Percentiles rank a stretch among this genome's conserved stretches.
Evolutionary conservation across 2,113 vertebrate genomes (phyloP).

Genomic region (Heliornis fulica): DNA sequence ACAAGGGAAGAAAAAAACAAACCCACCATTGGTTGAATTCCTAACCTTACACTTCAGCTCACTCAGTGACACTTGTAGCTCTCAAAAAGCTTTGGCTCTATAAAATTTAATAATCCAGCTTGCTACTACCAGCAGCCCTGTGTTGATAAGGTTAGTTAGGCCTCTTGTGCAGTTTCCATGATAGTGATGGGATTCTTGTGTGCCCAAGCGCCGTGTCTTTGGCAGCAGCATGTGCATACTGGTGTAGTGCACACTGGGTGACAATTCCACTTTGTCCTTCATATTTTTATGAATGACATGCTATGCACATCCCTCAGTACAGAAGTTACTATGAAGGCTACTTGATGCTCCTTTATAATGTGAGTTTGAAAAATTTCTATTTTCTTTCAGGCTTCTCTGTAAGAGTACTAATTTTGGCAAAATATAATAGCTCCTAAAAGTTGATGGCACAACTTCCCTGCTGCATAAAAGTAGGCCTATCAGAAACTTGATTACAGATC

Average conservation of each 20-base stretch:
- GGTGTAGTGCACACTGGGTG: too few species aligned
- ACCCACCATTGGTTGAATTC: background rate
- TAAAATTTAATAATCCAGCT: background rate
- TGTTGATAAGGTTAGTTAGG: background rate
- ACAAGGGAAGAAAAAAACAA: background rate
- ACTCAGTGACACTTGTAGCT: background rate
- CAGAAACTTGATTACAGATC: background rate
- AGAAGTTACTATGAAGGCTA: background rate
- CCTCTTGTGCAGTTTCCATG: background rate
- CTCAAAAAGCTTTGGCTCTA: background rate
- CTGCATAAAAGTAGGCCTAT: background rate
- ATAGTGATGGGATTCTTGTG: background rate
- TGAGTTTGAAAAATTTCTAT: background rate
- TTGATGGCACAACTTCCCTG: background rate
- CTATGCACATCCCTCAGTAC: rapidly evolving
- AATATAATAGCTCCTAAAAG: background rate
- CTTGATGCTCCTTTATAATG: background rate
- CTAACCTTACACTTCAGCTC: background rate
- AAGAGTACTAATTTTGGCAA: background rate
- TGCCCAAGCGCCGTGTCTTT: background rate
- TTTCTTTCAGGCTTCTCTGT: background rate
- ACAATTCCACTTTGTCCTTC: background rate
- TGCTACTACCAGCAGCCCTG: background rate
- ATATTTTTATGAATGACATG: background rate
- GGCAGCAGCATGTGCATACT: background rate